A percentile compares a stretch with the other conserved stretches of the same genome.
These are phyloP conservation scores for Odontocolon sp. DNA, from an alignment of 2,888 invertebrate genomes.

Conservation along the genomic window DNA sequence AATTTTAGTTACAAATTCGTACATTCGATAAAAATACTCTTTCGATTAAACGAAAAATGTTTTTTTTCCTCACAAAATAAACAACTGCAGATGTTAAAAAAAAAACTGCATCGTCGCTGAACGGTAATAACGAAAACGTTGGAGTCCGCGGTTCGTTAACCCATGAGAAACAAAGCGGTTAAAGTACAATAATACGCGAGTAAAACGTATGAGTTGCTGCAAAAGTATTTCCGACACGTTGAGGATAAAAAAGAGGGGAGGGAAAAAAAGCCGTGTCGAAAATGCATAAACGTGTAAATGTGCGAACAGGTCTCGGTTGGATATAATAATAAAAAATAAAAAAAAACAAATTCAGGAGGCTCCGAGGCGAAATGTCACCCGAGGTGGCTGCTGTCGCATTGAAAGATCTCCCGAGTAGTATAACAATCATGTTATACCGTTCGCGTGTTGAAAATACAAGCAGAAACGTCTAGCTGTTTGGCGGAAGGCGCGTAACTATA, in stretches of 20 bases:
- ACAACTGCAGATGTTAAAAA: too few species aligned
- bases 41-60: too few species aligned
- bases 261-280: background rate
- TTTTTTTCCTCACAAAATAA: too few species aligned
- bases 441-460: conserved; percentile 51
- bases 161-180: conserved; percentile 8
- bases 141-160: conserved; percentile 40
- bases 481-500: conserved; percentile 4
- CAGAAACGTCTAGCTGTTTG: conserved; percentile 38
- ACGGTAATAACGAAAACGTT: conserved; percentile 51
- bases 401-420: conserved; percentile 41
- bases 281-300: background rate
- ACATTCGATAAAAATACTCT: too few species aligned
- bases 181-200: conserved; percentile 19
- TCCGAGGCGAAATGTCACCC: conserved; percentile 1
- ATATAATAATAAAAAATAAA: conserved; percentile 21
- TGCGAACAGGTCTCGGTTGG: background rate
- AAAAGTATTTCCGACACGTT: background rate
- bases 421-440: conserved; percentile 51
- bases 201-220: background rate
- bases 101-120: too few species aligned
- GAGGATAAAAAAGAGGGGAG: background rate
- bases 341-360: conserved; percentile 1
- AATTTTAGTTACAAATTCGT: too few species aligned
- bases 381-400: conserved; percentile 15